These are phyloP conservation scores for Chiloscyllium punctatum DNA, from an alignment of 2,797 vertebrate species.

Conservation along the genomic window DNA sequence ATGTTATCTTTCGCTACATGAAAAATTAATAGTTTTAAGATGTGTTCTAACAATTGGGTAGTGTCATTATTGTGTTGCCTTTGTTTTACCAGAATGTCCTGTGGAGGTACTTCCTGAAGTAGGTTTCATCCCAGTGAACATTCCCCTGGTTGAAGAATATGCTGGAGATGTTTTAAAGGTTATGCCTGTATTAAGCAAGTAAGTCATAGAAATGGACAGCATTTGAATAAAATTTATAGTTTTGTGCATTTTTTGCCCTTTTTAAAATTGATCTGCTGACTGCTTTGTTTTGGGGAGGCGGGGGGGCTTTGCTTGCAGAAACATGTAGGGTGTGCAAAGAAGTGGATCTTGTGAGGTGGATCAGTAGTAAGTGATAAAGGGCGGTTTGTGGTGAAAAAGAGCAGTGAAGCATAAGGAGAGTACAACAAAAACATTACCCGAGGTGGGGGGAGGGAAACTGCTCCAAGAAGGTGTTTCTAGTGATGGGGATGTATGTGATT, in stretches of 20 bases:
- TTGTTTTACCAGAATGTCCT: slow-evolving; percentile 32
- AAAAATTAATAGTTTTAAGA: not conserved
- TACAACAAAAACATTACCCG: not conserved
- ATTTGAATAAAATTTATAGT: not conserved
- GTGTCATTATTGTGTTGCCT: slow-evolving; percentile 40
- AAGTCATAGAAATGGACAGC: slow-evolving; percentile 8
- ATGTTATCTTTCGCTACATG: not conserved
- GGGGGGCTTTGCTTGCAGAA: not conserved
- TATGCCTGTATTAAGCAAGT: slow-evolving; percentile 55
- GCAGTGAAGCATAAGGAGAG: not conserved
- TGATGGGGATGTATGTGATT: not conserved
- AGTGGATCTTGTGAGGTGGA: not conserved
- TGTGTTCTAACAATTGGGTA: slow-evolving; percentile 23
- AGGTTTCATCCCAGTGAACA: slow-evolving; percentile 49
- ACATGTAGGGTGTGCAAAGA: too few relatives aligned
- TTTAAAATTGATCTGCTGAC: not conserved
- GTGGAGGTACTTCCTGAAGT: slow-evolving; percentile 41
- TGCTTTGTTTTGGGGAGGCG: not conserved
- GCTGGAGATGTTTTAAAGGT: slow-evolving; percentile 53
- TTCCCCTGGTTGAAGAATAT: slow-evolving; percentile 50
- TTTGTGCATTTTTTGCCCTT: not conserved
- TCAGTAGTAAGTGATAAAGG: not conserved
- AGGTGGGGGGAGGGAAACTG: too few relatives aligned
- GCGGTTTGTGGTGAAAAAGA: not conserved
- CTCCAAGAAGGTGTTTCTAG: not conserved